Evolutionary conservation across 2,797 vertebrate species (phyloP).

Genomic region (Chiroxiphia lanceolata): DNA sequence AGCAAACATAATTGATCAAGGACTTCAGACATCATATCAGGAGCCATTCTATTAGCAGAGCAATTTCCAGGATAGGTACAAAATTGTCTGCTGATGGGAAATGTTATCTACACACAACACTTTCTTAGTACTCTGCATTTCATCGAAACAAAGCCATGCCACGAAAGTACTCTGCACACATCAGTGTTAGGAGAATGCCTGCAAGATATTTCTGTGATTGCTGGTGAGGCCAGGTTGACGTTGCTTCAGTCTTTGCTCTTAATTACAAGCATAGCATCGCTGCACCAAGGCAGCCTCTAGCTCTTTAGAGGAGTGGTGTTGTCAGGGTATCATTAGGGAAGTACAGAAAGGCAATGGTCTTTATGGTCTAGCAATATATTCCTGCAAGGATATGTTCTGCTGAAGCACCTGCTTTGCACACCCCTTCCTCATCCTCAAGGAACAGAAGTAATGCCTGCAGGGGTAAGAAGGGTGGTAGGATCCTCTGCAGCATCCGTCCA

Average conservation of each 20-base stretch:
- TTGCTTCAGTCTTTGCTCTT: not conserved
- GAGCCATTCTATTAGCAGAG: not conserved
- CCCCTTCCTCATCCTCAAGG: not conserved
- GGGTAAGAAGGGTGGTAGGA: not conserved
- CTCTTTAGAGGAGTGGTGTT: not conserved
- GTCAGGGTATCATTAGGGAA: not conserved
- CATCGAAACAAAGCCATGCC: not conserved
- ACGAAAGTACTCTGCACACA: not conserved
- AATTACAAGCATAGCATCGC: accelerated
- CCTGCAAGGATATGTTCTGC: not conserved
- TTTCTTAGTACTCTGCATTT: not conserved
- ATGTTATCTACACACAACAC: not conserved
- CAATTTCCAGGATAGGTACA: not conserved
- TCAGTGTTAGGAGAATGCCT: not conserved
- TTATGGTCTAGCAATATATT: not conserved
- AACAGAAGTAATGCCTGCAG: not conserved
- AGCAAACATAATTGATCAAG: constrained; percentile 12
- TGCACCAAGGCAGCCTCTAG: not conserved
- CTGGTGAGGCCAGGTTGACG: not conserved
- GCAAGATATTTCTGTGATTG: not conserved
- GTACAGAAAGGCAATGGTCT: not conserved
- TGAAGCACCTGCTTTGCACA: not conserved
- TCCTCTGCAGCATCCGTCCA: not conserved
- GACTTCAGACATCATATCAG: not conserved
- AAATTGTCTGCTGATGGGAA: not conserved